A percentile compares a stretch with the other conserved stretches of the same genome.
Conservation (phyloP, 2,797 vertebrate genomes). For the Esox masquinongy region DNA sequence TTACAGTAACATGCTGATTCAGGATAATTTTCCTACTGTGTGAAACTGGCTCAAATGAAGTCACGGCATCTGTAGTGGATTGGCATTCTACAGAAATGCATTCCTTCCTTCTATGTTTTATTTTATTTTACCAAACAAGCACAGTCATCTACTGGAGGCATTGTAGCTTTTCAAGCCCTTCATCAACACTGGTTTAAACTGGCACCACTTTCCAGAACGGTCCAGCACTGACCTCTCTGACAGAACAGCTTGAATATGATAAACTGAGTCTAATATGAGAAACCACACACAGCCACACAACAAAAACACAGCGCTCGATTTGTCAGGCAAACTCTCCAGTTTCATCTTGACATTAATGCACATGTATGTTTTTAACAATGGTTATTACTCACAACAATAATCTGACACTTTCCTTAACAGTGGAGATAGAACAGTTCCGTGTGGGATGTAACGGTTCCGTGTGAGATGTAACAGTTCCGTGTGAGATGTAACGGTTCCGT, state of each 20-base stretch:
- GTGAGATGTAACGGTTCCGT: not conserved
- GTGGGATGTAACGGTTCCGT: not conserved
- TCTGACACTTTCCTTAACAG: not conserved
- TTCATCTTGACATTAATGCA: constrained; percentile 4
- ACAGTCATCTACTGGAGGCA: not conserved
- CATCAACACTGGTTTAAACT: constrained; percentile 16
- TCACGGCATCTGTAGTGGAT: too few relatives aligned
- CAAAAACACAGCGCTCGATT: not conserved
- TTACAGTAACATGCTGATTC: too few relatives aligned
- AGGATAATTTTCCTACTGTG: too few relatives aligned
- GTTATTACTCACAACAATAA: not conserved
- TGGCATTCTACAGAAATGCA: constrained; percentile 5
- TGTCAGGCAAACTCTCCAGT: not conserved
- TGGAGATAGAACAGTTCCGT: not conserved
- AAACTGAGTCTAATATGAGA: not conserved
- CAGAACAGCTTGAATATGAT: not conserved
- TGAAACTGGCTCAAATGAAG: too few relatives aligned
- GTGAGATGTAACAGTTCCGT: not conserved
- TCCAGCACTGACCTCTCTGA: not conserved
- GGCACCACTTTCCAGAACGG: not conserved
- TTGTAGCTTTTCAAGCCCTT: not conserved
- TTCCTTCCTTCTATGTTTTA: constrained; percentile 5
- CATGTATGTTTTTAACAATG: not conserved
- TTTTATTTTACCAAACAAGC: not conserved
- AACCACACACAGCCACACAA: not conserved